Evolutionary conservation across 1,140 invertebrate species (phyloP), one percentile per base, ranked within the genome.

Genomic region (Zaprionus tsacasi): DNA sequence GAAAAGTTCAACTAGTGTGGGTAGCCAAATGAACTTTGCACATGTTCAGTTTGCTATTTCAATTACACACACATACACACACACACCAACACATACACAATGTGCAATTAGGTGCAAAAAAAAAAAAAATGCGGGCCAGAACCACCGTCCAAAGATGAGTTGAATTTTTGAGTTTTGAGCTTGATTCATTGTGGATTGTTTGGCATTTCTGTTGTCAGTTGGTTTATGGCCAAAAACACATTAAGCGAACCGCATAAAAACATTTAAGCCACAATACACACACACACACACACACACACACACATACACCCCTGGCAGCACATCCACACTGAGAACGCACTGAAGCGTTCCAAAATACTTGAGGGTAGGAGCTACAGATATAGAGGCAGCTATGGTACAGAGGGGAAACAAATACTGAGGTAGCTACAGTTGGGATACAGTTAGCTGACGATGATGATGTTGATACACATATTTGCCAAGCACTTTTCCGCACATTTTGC

Each of bases 231-330:
- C 71, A 89, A 89, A 89, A 89, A 89, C 86, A 89, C 85, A 89
- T 89, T 89, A 90, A 85, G 85, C 85, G 85, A 85, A 90, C 85
- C 86, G 85, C 85, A 89, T 85, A 89, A 90, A 89, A 89, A 89
- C 85, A 89, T 88, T 88, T 88, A 76, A 70, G 78, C 79, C 72
- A 45, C 82, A 75, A 73, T 40, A 30, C 71, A 45, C 52, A 27
- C 17, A 65, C 55, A 35, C 50, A 76, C 50, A 76, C 55, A n/a
- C 33, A 33, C 1, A 33, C 30, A 33, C 30, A 76, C 55, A n/a
- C 33, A 33, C 1, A 33, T 3, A 33, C 30, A 35, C 33, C 2
- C 5, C 27, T 5, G 27, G 27, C 3, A 30, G 68, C 55, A 35
- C 50, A 21, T 21, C 21, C 21, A 21, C 21, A 21, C 21, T 1